Conservation (phyloP, 2,113 vertebrate genomes). For the Canis aureus region DNA sequence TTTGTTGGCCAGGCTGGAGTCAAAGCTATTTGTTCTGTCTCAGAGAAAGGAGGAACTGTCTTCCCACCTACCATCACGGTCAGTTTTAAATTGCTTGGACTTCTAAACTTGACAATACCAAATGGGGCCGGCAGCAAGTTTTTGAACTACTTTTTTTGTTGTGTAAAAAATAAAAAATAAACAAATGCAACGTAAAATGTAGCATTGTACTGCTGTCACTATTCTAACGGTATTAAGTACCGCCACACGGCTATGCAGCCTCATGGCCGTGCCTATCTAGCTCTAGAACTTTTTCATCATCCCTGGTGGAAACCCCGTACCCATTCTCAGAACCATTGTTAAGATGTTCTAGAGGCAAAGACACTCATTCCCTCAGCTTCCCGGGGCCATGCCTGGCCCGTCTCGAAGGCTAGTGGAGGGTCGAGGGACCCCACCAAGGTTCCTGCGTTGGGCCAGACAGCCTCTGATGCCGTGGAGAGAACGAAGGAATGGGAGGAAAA, state of each 20-base stretch:
- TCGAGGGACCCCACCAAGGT: rapidly evolving
- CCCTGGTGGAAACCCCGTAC: not conserved
- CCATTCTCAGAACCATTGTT: not conserved
- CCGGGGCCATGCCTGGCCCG: rapidly evolving
- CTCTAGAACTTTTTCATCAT: not conserved
- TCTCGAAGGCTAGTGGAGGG: not conserved
- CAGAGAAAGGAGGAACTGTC: not conserved
- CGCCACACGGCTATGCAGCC: not conserved
- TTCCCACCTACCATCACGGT: too few species aligned
- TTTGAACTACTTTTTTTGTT: not conserved
- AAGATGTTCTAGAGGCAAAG: not conserved
- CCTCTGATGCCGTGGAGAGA: rapidly evolving
- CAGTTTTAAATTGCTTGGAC: not conserved
- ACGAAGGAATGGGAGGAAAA: not conserved
- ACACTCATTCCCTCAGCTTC: rapidly evolving
- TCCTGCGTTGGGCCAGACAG: rapidly evolving
- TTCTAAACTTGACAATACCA: not conserved
- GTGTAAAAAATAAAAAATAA: not conserved
- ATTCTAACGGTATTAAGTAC: not conserved
- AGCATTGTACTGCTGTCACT: too few species aligned
- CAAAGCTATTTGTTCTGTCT: not conserved
- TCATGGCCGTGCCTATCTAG: not conserved
- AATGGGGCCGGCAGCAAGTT: not conserved
- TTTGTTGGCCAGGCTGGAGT: not conserved
- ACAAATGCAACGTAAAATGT: not conserved